Evolutionary conservation across 2,797 vertebrate genomes (phyloP).

Genomic region (Spheniscus humboldti): DNA sequence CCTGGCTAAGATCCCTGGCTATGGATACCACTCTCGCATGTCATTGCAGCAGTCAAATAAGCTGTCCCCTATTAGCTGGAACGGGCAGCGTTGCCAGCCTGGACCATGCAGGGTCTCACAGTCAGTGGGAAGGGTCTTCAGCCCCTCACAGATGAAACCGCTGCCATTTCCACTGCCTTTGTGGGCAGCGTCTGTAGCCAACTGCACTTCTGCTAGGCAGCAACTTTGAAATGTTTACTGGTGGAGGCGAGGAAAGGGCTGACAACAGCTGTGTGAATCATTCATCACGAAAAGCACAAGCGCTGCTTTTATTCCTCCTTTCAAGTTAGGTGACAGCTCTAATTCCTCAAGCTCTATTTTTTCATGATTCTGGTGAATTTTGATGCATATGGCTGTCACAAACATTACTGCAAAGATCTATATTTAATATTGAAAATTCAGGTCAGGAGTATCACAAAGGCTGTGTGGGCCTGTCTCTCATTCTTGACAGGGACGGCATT

Average conservation of each 20-base stretch:
- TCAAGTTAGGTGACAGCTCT: neutral
- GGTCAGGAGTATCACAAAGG: neutral
- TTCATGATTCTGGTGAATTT: neutral
- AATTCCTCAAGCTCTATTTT: neutral
- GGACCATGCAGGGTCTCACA: accelerated
- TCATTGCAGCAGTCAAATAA: neutral
- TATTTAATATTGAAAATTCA: neutral
- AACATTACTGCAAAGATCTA: neutral
- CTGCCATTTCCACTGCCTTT: neutral
- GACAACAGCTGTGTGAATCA: neutral
- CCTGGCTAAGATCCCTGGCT: neutral
- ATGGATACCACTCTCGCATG: accelerated
- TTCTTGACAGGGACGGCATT: neutral
- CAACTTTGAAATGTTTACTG: neutral
- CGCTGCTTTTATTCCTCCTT: neutral
- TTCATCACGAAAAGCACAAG: neutral
- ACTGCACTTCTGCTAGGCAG: neutral
- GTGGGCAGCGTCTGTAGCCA: neutral
- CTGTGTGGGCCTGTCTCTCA: accelerated
- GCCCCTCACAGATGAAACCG: neutral
- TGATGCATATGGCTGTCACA: neutral
- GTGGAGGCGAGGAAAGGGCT: neutral
- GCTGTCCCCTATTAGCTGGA: neutral
- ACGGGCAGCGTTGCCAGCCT: accelerated
- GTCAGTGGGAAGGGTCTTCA: neutral